Conservation (phyloP, 2,888 invertebrate genomes). For the Tortricodes alternella region DNA sequence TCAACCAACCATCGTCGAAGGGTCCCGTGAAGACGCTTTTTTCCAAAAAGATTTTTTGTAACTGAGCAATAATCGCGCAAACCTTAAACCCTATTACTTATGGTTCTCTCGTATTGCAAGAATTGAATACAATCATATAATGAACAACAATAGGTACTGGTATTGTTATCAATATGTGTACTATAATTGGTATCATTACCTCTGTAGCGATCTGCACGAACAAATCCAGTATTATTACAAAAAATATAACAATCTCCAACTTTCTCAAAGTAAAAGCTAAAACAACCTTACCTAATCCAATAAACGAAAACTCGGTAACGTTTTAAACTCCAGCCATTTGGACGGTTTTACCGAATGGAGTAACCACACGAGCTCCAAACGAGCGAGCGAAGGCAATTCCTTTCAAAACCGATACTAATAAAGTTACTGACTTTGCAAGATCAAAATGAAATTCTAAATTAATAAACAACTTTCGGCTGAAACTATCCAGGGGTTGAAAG, state of each 20-base stretch:
- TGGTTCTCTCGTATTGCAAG: no score
- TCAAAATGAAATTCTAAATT: constrained; percentile 30
- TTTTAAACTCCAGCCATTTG: not conserved
- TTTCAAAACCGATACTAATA: constrained; percentile 9
- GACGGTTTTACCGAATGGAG: not conserved
- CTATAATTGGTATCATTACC: not conserved
- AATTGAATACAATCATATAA: no score
- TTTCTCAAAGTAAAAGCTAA: not conserved
- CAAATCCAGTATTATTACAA: not conserved
- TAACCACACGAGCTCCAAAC: constrained; percentile 4
- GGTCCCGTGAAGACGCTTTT: no score
- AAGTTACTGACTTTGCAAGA: constrained; percentile 21
- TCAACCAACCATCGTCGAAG: no score
- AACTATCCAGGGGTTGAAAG: constrained; percentile 28
- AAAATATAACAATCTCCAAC: not conserved
- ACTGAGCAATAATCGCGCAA: no score
- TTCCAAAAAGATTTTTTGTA: no score
- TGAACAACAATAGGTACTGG: no score
- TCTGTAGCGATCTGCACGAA: no score
- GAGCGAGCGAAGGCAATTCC: constrained; percentile 13
- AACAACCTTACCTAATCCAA: not conserved
- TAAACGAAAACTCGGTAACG: not conserved
- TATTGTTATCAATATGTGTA: no score
- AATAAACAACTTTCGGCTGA: constrained; percentile 21
- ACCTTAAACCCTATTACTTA: no score